A percentile compares a stretch with the other conserved stretches of the same genome.
Evolutionary conservation across 2,113 vertebrate species (phyloP).

Genomic region (Ailuropoda melanoleuca): DNA sequence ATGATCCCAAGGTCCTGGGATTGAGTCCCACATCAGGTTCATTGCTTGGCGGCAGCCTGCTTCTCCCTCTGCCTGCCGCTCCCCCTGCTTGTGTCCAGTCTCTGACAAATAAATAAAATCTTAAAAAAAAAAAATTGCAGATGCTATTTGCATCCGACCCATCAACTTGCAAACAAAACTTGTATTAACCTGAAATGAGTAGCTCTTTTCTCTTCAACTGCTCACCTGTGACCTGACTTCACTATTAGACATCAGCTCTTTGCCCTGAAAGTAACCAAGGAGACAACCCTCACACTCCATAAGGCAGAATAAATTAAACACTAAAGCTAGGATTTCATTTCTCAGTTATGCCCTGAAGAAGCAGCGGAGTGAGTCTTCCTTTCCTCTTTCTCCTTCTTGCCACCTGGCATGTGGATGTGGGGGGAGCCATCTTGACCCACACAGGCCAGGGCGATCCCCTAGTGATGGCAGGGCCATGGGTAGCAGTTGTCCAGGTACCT

Average conservation of each 20-base stretch:
- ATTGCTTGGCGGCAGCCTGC: too few relatives aligned
- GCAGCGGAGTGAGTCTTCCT: neutral
- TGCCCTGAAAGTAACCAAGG: neutral
- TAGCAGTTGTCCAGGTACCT: too few relatives aligned
- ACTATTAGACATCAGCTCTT: neutral
- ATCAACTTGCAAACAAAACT: neutral
- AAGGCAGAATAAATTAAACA: neutral
- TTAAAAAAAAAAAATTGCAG: neutral
- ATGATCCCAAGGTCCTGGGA: too few relatives aligned
- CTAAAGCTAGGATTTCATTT: neutral
- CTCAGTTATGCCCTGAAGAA: neutral
- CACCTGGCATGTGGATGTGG: neutral
- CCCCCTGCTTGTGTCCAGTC: too few relatives aligned
- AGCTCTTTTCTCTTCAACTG: neutral
- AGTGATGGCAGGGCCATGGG: neutral
- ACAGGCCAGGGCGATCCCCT: neutral
- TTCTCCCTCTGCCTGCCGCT: too few relatives aligned
- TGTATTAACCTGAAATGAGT: neutral
- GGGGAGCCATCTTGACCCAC: neutral
- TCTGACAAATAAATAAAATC: too few relatives aligned
- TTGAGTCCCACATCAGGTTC: too few relatives aligned
- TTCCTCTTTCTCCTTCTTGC: neutral
- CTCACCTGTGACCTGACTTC: neutral
- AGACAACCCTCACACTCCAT: neutral
- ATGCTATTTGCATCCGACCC: neutral